Base-by-base conservation (phyloP, 1,140 invertebrate species). In the Tachypleus tridentatus region DNA sequence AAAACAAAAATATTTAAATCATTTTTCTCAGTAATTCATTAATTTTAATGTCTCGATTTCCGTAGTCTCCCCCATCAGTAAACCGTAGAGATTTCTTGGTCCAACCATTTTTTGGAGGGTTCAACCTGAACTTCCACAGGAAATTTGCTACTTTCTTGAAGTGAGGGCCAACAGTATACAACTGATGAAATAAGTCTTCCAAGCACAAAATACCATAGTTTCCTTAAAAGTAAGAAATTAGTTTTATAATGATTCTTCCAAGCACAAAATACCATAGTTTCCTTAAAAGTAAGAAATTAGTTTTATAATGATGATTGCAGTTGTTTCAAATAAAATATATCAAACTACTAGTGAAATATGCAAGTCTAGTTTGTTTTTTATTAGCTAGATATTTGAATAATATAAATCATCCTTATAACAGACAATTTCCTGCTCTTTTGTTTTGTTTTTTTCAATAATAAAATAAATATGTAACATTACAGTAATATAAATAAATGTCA, bases 101-200 rank as follows among this genome's bases (percentile, higher is more conserved):
- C 95, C 96, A 99, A 73, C 97, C 97, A 72, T 96, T 97, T 73
- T 87, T 96, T 64, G 97, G 97, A 69, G 94, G 99, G 84, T 97
- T 98, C 61, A 99, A 82, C 84, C 98, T 98, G 83, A 99, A 99
- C 54, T 94, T 93, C 96, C 97, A 99, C 71, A 99, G 80, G 86
- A 97, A 99, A 83, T 98, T 98, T 72, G 91, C 91, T 61, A 89
- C 97, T 73, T 89, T 87, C 81, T 98, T 97, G 83, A 98, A 98
- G 73, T 91, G 86, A 5, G 82, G 77, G 52, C 94, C 94, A 75
- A 93, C 91, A 11, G 91, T 97, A 79, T 87, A 90, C 73, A 98
- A 86, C 82, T 99, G 95, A 75, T 99, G 96, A 65, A 99, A 91
- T 75, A 99, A 85, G 82, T 99, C 97, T 81, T 99, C 97, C 61